These are phyloP conservation scores for Dysmachus trigonus DNA, from an alignment of 2,888 invertebrate species.

Conservation along the genomic window DNA sequence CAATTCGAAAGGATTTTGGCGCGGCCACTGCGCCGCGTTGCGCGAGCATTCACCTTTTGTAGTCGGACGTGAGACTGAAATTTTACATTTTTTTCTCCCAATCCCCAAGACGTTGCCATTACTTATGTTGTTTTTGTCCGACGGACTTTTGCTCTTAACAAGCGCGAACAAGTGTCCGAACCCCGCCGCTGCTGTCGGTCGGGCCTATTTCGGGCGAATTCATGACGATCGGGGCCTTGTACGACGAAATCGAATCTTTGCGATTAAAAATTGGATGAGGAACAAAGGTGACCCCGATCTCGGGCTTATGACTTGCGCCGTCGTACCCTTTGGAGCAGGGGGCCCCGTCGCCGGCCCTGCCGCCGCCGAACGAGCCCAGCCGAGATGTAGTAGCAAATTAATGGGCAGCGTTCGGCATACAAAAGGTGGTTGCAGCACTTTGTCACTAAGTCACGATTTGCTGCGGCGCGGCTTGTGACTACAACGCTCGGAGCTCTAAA, in stretches of 20 bases:
- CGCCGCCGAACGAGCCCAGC: not conserved
- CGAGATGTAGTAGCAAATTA: conserved; percentile 12
- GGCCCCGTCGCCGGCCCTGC: not conserved
- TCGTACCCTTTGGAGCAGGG: not conserved
- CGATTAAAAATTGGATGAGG: not conserved
- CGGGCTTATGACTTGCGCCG: not conserved
- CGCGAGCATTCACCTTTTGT: conserved; percentile 1
- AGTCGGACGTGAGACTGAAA: not conserved
- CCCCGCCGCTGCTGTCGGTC: not conserved
- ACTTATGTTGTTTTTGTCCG: not conserved
- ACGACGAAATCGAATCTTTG: not conserved
- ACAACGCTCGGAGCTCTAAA: not conserved
- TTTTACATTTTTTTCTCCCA: not conserved
- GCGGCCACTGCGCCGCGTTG: not conserved
- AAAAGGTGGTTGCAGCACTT: not conserved
- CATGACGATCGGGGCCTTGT: conserved; percentile 9
- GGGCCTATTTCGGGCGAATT: not conserved
- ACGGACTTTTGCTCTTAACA: conserved; percentile 13
- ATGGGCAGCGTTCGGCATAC: not conserved
- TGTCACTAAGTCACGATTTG: conserved; percentile 20
- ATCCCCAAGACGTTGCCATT: not conserved
- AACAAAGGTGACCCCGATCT: conserved; percentile 18
- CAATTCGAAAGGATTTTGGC: conserved; percentile 1
- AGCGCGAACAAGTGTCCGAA: conserved; percentile 1
- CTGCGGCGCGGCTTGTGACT: not conserved